Evolutionary conservation across 1,140 invertebrate species (phyloP).

Genomic region (Gryllus bimaculatus): DNA sequence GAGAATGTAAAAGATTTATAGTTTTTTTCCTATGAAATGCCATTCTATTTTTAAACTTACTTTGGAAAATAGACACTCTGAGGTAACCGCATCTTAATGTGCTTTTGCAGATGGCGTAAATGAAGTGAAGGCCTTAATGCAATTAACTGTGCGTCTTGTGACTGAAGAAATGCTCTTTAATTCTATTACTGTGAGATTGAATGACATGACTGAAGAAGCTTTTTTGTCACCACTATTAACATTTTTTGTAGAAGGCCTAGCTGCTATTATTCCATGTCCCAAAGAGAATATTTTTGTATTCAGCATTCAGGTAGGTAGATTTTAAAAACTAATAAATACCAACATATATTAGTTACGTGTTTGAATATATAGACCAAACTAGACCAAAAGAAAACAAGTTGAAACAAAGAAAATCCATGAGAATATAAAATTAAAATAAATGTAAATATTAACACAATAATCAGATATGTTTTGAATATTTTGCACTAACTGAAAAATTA

Average conservation of each 20-base stretch:
- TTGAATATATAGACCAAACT: neutral
- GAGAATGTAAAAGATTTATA: no score
- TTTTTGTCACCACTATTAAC: slow-evolving; percentile 85
- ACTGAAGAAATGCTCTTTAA: slow-evolving; percentile 92
- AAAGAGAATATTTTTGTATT: slow-evolving; percentile 91
- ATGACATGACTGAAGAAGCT: slow-evolving; percentile 85
- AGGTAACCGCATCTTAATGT: no score
- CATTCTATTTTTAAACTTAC: no score
- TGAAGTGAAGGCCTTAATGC: slow-evolving; percentile 82
- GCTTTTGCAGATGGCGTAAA: slow-evolving; percentile 68
- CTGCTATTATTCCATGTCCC: slow-evolving; percentile 83
- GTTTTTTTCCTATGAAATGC: no score
- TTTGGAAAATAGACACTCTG: no score
- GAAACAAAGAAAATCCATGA: no score
- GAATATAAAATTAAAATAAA: no score
- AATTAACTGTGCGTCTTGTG: slow-evolving; percentile 77
- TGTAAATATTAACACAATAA: no score
- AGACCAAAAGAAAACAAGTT: no score
- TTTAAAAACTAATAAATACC: neutral
- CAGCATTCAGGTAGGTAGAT: slow-evolving; percentile 62
- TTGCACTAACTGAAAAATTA: no score
- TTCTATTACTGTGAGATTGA: slow-evolving; percentile 86
- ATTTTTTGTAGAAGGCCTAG: slow-evolving; percentile 84
- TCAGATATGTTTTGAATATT: no score
- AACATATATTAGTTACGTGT: neutral